Evolutionary conservation across 2,888 invertebrate species (phyloP).

Genomic region (Lydus trimaculatus): DNA sequence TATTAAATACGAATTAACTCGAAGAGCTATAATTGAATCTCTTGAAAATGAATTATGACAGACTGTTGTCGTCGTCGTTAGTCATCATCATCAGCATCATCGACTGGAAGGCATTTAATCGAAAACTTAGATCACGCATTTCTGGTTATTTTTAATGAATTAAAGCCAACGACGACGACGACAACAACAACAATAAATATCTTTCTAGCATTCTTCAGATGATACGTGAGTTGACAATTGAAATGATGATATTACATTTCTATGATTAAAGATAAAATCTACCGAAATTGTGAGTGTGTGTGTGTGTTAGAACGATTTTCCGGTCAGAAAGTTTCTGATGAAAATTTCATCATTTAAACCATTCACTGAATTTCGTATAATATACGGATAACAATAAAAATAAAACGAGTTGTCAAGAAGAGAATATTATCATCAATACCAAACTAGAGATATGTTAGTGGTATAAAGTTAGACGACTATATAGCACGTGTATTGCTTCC

Average conservation of each 20-base stretch:
- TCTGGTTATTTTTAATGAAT: conserved; percentile 22
- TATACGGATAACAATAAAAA: no score
- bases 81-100: not conserved
- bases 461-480: not conserved
- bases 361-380: not conserved
- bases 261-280: not conserved
- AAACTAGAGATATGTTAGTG: not conserved
- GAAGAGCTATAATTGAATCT: not conserved
- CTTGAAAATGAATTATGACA: conserved; percentile 10
- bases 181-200: no score
- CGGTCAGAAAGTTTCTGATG: not conserved
- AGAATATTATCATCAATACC: not conserved
- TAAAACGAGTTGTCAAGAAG: not conserved
- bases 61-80: not conserved
- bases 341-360: not conserved
- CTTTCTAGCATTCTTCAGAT: conserved; percentile 24
- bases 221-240: conserved; percentile 23
- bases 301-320: no score
- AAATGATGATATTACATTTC: conserved; percentile 19
- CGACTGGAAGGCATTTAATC: no score
- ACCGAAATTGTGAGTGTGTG: not conserved
- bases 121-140: not conserved
- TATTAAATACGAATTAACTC: not conserved
- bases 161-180: conserved; percentile 14
- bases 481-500: not conserved